A percentile compares a stretch with the other conserved stretches of the same genome.
Evolutionary conservation across 1,140 invertebrate genomes (phyloP).

Genomic region (Leptopilina boulardi): DNA sequence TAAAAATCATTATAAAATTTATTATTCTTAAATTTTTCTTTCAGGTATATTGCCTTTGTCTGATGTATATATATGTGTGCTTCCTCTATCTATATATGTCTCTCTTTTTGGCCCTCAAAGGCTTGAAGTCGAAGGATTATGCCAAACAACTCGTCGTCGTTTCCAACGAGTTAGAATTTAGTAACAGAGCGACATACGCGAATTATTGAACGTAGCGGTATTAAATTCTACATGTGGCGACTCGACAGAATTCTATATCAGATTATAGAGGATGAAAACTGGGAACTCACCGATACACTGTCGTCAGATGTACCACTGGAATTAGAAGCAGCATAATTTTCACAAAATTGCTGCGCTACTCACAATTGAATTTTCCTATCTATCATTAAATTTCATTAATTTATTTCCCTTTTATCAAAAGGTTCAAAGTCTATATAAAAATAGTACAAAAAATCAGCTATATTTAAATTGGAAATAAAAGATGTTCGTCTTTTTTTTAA

Average conservation of each 20-base stretch:
- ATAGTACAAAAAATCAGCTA: too few relatives aligned
- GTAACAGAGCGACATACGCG: conserved; percentile 60
- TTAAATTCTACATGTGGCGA: conserved; percentile 66
- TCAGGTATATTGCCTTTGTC: conserved; percentile 45
- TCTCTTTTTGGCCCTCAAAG: conserved; percentile 69
- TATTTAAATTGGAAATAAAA: too few relatives aligned
- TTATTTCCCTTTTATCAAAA: too few relatives aligned
- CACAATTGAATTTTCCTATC: neutral
- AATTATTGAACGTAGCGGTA: conserved; percentile 71
- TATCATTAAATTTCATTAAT: too few relatives aligned
- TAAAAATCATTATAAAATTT: too few relatives aligned
- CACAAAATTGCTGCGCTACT: neutral
- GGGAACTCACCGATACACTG: conserved; percentile 27
- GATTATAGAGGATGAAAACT: conserved; percentile 48
- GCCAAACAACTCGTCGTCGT: conserved; percentile 61
- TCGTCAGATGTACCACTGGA: neutral
- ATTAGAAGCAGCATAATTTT: conserved; percentile 33
- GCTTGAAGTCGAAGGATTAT: conserved; percentile 67
- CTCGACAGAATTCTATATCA: conserved; percentile 59
- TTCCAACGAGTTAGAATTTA: conserved; percentile 70
- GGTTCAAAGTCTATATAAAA: too few relatives aligned
- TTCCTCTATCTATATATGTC: conserved; percentile 50
- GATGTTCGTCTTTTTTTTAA: too few relatives aligned
- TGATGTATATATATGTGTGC: conserved; percentile 38
- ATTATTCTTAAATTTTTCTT: conserved; percentile 47